phyloP scores from a whole-genome alignment of 2,113 vertebrate genomes.

The Bambusicola thoracicus region DNA sequence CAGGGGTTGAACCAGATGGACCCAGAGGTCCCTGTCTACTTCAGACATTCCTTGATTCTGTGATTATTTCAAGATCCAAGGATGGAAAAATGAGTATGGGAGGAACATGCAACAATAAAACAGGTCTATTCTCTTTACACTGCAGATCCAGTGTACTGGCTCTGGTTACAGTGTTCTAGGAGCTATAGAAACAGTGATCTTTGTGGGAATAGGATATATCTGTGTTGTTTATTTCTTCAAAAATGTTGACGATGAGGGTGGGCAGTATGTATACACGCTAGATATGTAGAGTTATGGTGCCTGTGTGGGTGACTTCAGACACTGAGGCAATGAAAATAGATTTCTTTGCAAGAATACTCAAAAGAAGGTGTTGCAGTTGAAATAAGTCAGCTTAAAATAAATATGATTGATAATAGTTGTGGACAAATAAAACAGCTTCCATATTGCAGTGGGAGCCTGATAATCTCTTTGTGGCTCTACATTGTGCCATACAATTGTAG shows the following conservation, averaged over 20 bases:
- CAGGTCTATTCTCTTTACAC: background rate
- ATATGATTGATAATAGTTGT: background rate
- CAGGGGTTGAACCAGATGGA: background rate
- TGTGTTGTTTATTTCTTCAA: background rate
- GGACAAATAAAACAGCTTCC: background rate
- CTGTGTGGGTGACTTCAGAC: background rate
- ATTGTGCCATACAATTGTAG: background rate
- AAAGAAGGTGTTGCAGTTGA: background rate
- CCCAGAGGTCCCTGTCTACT: background rate
- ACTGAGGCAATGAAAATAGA: background rate
- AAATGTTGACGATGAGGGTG: background rate
- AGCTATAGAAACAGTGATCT: background rate
- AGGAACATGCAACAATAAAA: background rate
- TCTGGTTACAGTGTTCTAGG: background rate
- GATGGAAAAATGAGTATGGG: background rate
- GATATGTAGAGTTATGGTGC: background rate
- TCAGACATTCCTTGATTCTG: background rate
- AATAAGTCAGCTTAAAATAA: background rate
- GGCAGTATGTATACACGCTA: background rate
- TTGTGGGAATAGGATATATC: background rate
- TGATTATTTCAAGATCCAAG: background rate
- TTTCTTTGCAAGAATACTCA: background rate
- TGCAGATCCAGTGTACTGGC: background rate
- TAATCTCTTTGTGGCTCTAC: background rate
- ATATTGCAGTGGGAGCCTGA: background rate